A percentile compares a stretch with the other conserved stretches of the same genome.
Evolutionary conservation across 1,140 invertebrate genomes (phyloP).

Genomic region (Pseudomyrmex sp.): DNA sequence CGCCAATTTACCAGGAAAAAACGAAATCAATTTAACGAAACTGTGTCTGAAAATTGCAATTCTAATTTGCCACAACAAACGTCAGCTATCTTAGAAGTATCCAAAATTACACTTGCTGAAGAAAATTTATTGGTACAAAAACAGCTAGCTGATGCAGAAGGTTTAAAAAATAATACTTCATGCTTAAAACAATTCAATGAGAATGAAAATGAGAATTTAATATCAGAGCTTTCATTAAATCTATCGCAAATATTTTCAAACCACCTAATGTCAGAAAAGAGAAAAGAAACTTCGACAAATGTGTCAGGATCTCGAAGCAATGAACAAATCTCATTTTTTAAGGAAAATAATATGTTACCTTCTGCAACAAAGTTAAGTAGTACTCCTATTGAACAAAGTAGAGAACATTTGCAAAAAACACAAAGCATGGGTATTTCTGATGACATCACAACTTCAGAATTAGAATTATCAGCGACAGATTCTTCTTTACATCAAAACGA

Average conservation of each 20-base stretch:
- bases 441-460: not conserved
- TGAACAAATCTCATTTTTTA: not conserved
- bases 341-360: not conserved
- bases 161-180: conserved; percentile 5
- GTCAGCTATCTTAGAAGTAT: not conserved
- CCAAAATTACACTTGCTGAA: not conserved
- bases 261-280: not conserved
- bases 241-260: not conserved
- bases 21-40: conserved; percentile 49
- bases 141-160: not conserved
- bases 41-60: conserved; percentile 33
- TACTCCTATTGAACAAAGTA: conserved; percentile 18
- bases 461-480: not conserved
- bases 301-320: not conserved
- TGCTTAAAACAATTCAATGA: not conserved
- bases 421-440: not conserved
- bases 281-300: conserved; percentile 25
- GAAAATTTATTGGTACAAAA: conserved; percentile 12
- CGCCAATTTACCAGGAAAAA: conserved; percentile 78
- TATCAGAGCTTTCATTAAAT: not conserved
- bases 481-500: not conserved
- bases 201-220: conserved; percentile 4
- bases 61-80: conserved; percentile 24
- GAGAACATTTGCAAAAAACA: not conserved
- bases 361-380: conserved; percentile 18